These are phyloP conservation scores for Albula goreensis DNA, from an alignment of 2,113 vertebrate species.

Conservation along the genomic window DNA sequence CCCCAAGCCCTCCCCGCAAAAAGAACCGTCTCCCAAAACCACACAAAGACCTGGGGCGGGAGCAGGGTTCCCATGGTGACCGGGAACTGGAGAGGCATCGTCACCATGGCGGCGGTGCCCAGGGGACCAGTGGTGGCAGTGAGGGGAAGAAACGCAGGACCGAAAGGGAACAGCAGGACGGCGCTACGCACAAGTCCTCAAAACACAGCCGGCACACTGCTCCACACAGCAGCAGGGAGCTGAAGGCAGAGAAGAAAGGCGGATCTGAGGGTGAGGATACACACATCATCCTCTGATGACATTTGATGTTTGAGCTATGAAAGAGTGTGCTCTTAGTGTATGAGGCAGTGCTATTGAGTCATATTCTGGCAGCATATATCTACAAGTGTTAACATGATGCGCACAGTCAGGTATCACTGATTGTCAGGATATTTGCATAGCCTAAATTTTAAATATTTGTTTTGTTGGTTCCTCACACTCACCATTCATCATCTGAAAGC, in stretches of 20 bases:
- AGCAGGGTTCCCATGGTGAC: slow-evolving; percentile 47
- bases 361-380: too few species aligned
- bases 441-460: too few species aligned
- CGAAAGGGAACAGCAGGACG: slow-evolving; percentile 64
- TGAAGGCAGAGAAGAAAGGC: slow-evolving; percentile 68
- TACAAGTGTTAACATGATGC: too few species aligned
- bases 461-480: too few species aligned
- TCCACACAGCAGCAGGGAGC: slow-evolving; percentile 45
- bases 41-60: slow-evolving; percentile 58
- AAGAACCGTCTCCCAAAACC: slow-evolving; percentile 55
- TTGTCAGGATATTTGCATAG: too few species aligned
- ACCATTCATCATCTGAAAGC: too few species aligned
- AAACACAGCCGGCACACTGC: slow-evolving; percentile 66
- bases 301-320: background rate
- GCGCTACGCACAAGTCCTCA: slow-evolving; percentile 48
- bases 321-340: too few species aligned
- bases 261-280: slow-evolving; percentile 63
- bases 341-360: too few species aligned
- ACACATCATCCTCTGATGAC: background rate
- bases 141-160: slow-evolving; percentile 56
- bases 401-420: too few species aligned
- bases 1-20: slow-evolving; percentile 51
- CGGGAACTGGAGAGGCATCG: slow-evolving; percentile 48
- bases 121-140: slow-evolving; percentile 14
- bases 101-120: slow-evolving; percentile 33